phyloP scores from a whole-genome alignment of 1,140 invertebrate species.

The Leptopilina boulardi region DNA sequence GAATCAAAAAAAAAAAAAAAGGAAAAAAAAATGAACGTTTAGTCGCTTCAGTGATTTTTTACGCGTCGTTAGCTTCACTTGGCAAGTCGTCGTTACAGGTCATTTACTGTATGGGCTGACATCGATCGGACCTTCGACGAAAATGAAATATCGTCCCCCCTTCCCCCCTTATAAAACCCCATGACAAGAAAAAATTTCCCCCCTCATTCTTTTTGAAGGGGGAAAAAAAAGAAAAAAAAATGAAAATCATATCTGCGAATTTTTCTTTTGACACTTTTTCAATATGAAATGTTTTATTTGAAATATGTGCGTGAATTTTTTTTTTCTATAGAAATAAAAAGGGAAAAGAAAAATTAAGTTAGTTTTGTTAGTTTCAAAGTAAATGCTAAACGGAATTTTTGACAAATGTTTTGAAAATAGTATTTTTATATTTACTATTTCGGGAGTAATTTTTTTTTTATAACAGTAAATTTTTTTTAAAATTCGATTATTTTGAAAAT shows the following conservation, averaged over 20 bases:
- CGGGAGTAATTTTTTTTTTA: too few relatives aligned
- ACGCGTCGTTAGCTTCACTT: conserved; percentile 29
- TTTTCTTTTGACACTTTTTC: conserved; percentile 2
- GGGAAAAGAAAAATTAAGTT: too few relatives aligned
- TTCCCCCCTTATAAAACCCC: background rate
- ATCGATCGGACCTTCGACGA: background rate
- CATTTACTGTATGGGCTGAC: conserved; percentile 15
- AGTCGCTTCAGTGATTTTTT: conserved; percentile 28
- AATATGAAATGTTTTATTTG: background rate
- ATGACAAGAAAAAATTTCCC: background rate
- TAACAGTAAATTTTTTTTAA: too few relatives aligned
- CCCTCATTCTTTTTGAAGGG: background rate
- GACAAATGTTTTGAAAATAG: too few relatives aligned
- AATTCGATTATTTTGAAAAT: too few relatives aligned
- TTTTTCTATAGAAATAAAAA: background rate
- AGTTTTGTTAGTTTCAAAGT: too few relatives aligned
- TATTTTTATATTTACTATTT: too few relatives aligned
- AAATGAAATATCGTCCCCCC: conserved; percentile 8
- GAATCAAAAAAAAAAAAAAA: conserved; percentile 19
- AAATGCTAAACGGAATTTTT: too few relatives aligned
- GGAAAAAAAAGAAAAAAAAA: too few relatives aligned
- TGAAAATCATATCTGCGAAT: background rate
- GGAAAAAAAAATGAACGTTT: conserved; percentile 2
- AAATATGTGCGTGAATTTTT: background rate
- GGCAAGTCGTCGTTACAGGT: conserved; percentile 26